phyloP scores from a whole-genome alignment of 2,797 vertebrate genomes.

The Gouania willdenowi region DNA sequence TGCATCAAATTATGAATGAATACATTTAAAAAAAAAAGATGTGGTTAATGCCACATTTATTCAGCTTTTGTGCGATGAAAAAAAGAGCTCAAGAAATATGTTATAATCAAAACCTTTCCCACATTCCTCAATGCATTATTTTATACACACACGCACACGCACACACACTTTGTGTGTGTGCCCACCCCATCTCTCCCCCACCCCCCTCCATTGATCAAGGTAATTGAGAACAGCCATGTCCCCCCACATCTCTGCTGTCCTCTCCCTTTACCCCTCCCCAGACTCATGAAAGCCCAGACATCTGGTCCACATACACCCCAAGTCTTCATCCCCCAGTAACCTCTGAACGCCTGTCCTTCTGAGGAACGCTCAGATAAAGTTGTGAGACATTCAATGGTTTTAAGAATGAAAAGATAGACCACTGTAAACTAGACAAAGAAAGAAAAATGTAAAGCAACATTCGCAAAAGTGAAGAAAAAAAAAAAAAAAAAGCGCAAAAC shows the following conservation, averaged over 20 bases:
- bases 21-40: neutral
- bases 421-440: constrained; percentile 1
- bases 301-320: constrained; percentile 85
- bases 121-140: neutral
- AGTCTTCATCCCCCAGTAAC: constrained; percentile 54
- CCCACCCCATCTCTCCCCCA: constrained; percentile 3
- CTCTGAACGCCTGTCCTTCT: constrained; percentile 50
- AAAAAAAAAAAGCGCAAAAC: constrained; percentile 3
- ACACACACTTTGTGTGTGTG: neutral
- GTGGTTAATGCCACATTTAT: no score
- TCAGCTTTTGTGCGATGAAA: neutral
- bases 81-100: neutral
- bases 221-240: constrained; percentile 87
- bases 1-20: no score
- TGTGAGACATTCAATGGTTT: constrained; percentile 50
- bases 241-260: constrained; percentile 28
- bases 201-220: constrained; percentile 69
- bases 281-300: constrained; percentile 73
- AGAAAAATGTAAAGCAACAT: neutral
- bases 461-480: no score
- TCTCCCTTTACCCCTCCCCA: constrained; percentile 34
- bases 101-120: neutral
- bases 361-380: constrained; percentile 54
- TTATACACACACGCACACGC: neutral
- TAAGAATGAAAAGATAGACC: constrained; percentile 20